These are phyloP conservation scores for Syrista parreyssii DNA, from an alignment of 2,888 invertebrate genomes.

Conservation along the genomic window DNA sequence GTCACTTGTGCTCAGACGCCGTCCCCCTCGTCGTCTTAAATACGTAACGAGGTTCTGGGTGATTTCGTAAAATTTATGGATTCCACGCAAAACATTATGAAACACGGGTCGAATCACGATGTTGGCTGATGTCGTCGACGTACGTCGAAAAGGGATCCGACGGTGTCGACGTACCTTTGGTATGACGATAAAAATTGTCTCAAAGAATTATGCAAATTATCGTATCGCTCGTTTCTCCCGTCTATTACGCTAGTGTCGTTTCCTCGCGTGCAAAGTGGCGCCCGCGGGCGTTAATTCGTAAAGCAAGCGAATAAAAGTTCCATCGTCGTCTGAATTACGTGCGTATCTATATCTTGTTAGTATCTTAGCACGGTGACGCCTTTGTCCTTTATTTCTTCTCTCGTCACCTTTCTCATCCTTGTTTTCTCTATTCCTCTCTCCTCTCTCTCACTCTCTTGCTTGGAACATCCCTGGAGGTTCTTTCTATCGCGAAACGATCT, in stretches of 20 bases:
- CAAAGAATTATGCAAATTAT: background rate
- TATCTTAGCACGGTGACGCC: background rate
- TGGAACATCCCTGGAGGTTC: background rate
- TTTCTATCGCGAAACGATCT: conserved; percentile 41
- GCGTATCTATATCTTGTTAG: background rate
- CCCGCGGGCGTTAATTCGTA: background rate
- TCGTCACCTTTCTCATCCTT: background rate
- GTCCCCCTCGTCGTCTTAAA: background rate
- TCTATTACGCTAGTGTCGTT: background rate
- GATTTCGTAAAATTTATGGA: background rate
- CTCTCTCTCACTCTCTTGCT: background rate
- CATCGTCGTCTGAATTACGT: background rate
- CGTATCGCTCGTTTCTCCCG: background rate
- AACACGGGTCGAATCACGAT: background rate
- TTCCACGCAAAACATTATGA: background rate
- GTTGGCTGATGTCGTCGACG: no score
- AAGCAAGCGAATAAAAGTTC: background rate
- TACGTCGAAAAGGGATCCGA: no score
- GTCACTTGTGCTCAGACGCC: background rate
- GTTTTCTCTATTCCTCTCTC: background rate
- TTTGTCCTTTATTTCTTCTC: background rate
- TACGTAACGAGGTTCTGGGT: background rate
- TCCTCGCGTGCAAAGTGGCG: background rate
- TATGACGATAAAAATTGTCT: no score
- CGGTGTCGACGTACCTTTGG: no score